These are phyloP conservation scores for Melanotaenia maccullochi DNA, from an alignment of 2,797 vertebrate species.

Conservation along the genomic window DNA sequence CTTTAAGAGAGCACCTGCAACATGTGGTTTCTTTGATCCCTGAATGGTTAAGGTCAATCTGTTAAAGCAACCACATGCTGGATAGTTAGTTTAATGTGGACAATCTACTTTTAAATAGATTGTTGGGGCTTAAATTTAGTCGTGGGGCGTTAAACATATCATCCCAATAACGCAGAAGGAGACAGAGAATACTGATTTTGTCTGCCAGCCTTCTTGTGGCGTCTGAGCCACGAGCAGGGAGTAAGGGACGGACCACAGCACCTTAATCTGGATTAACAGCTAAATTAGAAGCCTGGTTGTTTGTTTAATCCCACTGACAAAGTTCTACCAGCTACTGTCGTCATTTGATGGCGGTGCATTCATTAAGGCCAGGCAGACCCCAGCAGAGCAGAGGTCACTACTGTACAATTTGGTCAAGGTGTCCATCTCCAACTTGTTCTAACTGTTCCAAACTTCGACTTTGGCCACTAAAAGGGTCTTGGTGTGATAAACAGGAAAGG, in stretches of 20 bases:
- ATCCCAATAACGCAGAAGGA: neutral
- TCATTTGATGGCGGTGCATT: slow-evolving; percentile 34
- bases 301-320: slow-evolving; percentile 63
- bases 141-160: neutral
- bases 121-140: neutral
- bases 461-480: neutral
- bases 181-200: slow-evolving; percentile 20
- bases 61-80: neutral
- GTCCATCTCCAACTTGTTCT: neutral
- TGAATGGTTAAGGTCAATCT: neutral
- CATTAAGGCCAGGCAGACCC: slow-evolving; percentile 1
- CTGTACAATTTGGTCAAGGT: too few relatives aligned
- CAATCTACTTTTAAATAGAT: neutral
- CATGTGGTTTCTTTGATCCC: neutral
- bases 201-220: slow-evolving; percentile 19
- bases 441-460: neutral
- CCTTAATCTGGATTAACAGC: slow-evolving; percentile 75
- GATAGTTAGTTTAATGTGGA: neutral
- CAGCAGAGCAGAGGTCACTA: too few relatives aligned
- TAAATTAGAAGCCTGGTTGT: slow-evolving; percentile 64
- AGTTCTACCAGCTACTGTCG: slow-evolving; percentile 26
- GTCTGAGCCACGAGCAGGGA: slow-evolving; percentile 45
- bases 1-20: neutral
- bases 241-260: slow-evolving; percentile 45
- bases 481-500: neutral